Conservation (phyloP, 1,140 invertebrate species). For the Condylostylus longicornis region DNA sequence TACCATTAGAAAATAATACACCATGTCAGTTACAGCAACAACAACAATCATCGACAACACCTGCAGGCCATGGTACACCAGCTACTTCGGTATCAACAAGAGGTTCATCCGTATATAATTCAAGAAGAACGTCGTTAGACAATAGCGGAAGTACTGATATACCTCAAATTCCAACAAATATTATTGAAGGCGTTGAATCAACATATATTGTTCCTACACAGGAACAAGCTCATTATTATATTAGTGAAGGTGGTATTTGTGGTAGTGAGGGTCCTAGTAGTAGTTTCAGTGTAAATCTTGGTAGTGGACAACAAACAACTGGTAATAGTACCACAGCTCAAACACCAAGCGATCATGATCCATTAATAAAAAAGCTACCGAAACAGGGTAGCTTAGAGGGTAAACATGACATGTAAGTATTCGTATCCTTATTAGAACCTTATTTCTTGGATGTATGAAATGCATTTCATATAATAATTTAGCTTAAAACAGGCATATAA, state of each 20-base stretch:
- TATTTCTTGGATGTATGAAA: too few relatives aligned
- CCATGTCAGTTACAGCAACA: conserved; percentile 8
- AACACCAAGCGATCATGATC: conserved; percentile 10
- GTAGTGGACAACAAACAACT: too few relatives aligned
- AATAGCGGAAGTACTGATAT: conserved; percentile 24
- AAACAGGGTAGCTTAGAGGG: conserved; percentile 25
- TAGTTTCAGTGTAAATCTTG: too few relatives aligned
- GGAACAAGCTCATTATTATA: background rate
- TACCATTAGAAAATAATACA: background rate
- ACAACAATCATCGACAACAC: conserved; percentile 10
- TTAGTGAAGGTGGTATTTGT: background rate
- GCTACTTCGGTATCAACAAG: conserved; percentile 20
- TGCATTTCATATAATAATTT: too few relatives aligned
- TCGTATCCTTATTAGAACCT: too few relatives aligned
- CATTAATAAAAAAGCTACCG: conserved; percentile 9
- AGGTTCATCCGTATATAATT: conserved; percentile 28
- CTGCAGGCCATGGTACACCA: conserved; percentile 22
- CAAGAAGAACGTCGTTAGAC: conserved; percentile 27
- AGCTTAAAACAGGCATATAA: too few relatives aligned
- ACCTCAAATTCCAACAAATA: conserved; percentile 16
- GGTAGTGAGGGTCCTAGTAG: background rate
- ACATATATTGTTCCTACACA: background rate
- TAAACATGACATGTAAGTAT: too few relatives aligned
- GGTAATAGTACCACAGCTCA: conserved; percentile 9
- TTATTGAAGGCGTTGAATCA: conserved; percentile 12